Conservation (phyloP, 2,797 vertebrate species). For the Hyperoplus immaculatus region DNA sequence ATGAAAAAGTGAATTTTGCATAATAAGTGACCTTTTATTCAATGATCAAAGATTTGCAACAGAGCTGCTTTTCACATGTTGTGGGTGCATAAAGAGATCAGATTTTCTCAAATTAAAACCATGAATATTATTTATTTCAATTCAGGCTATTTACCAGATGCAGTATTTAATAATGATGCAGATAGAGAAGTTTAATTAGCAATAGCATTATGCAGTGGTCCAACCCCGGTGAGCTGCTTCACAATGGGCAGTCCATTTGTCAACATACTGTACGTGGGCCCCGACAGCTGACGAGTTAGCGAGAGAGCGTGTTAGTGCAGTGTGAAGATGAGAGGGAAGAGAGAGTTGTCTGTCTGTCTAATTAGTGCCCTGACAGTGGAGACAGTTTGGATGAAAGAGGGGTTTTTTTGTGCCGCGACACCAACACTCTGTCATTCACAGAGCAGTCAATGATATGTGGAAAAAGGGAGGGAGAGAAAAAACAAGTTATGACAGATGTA, state of each 20-base stretch:
- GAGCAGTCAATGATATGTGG: slow-evolving; percentile 38
- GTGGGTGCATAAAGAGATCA: slow-evolving; percentile 16
- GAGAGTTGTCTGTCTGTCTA: slow-evolving; percentile 54
- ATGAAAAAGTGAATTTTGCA: too few relatives aligned
- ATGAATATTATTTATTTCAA: slow-evolving; percentile 6
- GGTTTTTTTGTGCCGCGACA: slow-evolving; percentile 54
- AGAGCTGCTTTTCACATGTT: slow-evolving; percentile 23
- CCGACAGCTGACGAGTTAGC: slow-evolving; percentile 48
- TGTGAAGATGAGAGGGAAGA: slow-evolving; percentile 43
- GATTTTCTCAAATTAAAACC: slow-evolving; percentile 22
- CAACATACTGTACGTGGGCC: slow-evolving; percentile 5
- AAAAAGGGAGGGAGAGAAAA: slow-evolving; percentile 35
- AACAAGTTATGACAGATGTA: slow-evolving; percentile 42
- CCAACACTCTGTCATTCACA: slow-evolving; percentile 60
- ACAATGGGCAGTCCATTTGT: slow-evolving; percentile 51
- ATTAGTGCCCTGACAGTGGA: slow-evolving; percentile 63
- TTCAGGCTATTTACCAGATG: background rate
- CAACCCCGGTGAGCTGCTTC: slow-evolving; percentile 51
- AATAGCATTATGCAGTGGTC: slow-evolving; percentile 24
- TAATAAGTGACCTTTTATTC: background rate
- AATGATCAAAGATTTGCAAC: slow-evolving; percentile 52
- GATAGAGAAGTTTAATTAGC: slow-evolving; percentile 27
- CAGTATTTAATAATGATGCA: slow-evolving; percentile 23
- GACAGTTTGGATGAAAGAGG: slow-evolving; percentile 57
- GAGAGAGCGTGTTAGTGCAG: slow-evolving; percentile 29